Evolutionary conservation across 1,140 invertebrate species (phyloP), one percentile per base, ranked within the genome.

Genomic region (Octopus sinensis): DNA sequence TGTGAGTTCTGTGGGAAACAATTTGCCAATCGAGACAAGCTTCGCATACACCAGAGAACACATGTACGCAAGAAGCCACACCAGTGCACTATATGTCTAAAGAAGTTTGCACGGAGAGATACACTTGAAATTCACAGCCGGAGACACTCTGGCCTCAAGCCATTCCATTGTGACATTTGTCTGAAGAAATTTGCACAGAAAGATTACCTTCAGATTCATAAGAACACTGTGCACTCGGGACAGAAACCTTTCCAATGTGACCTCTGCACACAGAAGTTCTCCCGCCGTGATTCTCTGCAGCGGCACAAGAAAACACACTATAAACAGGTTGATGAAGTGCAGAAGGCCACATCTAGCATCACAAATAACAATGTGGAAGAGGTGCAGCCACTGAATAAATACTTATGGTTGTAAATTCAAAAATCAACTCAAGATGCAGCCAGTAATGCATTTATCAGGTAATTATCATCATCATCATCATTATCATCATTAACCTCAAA

Each of bases 131-230:
- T 83, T 51, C 86, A 86, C 56, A 83, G 81, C 43, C 73, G 82
- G 13, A 82, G 96, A 86, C 95, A 93, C 85, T 95, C 95, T 5
- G 96, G 96, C 1, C 95, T 96, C 88, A 95, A 96, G 89, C 96
- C 96, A 13, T 96, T 96, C 87, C 94, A 93, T 53, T 97, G 96
- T 88, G 95, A 96, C 92, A 95, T 94, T 76, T 97, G 96, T 90
- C 81, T 82, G 4, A 84, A 84, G 54, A 75, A 78, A 4, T 85
- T 85, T 53, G 81, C 82, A 0, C 84, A 84, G 76, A 81, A 83
- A 43, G 83, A 83, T 12, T 83, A 83, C 12, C 81, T 86, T 5
- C 83, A 82, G 6, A 81, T 83, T 43, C 86, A 86, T 79, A 53
- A 76, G 1, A 76, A 83, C 12, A n/a, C 68, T 12, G 68, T 73